phyloP scores from a whole-genome alignment of 2,797 vertebrate genomes.

The Enteromius fasciolatus region DNA sequence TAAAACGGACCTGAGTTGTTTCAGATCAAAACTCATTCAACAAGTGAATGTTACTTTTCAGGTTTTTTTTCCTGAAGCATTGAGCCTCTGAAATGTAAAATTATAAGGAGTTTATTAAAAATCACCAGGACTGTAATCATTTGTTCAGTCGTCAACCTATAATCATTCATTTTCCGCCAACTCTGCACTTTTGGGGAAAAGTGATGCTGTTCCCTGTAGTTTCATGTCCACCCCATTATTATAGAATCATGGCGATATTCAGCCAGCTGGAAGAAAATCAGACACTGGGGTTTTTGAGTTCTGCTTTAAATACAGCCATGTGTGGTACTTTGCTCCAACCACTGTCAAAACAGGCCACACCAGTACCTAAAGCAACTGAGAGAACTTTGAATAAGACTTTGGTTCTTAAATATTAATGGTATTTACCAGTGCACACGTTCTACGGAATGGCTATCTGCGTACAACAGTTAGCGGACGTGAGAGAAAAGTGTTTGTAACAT shows the following conservation, averaged over 20 bases:
- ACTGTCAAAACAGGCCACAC: slow-evolving; percentile 16
- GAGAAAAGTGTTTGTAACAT: neutral
- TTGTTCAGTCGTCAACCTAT: slow-evolving; percentile 73
- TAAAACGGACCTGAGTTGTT: neutral
- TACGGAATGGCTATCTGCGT: too few species aligned
- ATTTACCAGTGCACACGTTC: neutral
- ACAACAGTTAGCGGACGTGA: neutral
- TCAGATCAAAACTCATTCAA: neutral
- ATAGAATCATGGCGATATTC: slow-evolving; percentile 67
- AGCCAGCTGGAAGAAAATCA: slow-evolving; percentile 76
- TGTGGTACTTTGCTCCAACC: slow-evolving; percentile 50
- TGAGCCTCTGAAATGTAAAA: slow-evolving; percentile 49
- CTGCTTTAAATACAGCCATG: slow-evolving; percentile 65
- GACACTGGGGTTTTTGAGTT: slow-evolving; percentile 60
- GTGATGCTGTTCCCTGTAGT: slow-evolving; percentile 69
- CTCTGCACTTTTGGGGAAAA: slow-evolving; percentile 71
- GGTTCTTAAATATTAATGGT: slow-evolving; percentile 7
- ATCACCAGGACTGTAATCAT: slow-evolving; percentile 73
- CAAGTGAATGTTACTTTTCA: neutral
- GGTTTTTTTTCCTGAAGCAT: slow-evolving; percentile 1
- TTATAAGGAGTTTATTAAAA: slow-evolving; percentile 73
- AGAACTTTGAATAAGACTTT: neutral
- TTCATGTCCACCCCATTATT: slow-evolving; percentile 78
- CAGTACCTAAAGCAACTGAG: neutral
- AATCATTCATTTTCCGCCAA: slow-evolving; percentile 80